Conservation (phyloP, 1,140 invertebrate genomes). For the Bicyclus anynana region DNA sequence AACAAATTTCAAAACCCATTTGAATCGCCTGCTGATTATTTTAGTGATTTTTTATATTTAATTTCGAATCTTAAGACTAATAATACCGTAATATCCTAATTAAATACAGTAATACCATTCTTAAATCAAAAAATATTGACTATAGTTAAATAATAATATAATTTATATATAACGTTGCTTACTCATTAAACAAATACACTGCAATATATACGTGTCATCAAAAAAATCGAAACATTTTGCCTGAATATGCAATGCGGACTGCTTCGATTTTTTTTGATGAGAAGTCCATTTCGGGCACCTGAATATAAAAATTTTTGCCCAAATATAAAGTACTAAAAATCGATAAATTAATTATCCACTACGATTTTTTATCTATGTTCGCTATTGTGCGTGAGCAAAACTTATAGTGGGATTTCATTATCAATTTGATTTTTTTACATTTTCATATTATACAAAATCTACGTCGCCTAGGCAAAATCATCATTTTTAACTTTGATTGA, state of each 20-base stretch:
- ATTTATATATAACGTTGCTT: background rate
- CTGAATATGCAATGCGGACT: too few species aligned
- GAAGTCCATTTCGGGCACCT: background rate
- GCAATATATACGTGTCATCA: background rate
- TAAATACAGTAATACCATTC: conserved; percentile 1
- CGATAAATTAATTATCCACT: background rate
- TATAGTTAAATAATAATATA: background rate
- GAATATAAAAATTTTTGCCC: background rate
- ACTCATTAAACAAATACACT: background rate
- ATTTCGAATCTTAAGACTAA: background rate
- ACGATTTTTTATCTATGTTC: background rate
- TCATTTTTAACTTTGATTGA: too few species aligned
- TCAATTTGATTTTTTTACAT: conserved; percentile 4
- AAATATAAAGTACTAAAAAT: background rate
- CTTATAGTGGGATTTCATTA: background rate
- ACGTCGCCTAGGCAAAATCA: too few species aligned
- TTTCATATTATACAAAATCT: too few species aligned
- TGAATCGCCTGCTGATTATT: background rate
- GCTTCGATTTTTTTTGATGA: too few species aligned
- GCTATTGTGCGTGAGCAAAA: conserved; percentile 20
- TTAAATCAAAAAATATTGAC: conserved; percentile 5
- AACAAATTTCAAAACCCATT: background rate
- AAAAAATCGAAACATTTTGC: too few species aligned
- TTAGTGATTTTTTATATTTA: background rate
- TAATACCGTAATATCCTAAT: conserved; percentile 2